Percentiles rank a stretch among this genome's conserved stretches.
phyloP scores from a whole-genome alignment of 2,797 vertebrate species.

The Notamacropus eugenii region DNA sequence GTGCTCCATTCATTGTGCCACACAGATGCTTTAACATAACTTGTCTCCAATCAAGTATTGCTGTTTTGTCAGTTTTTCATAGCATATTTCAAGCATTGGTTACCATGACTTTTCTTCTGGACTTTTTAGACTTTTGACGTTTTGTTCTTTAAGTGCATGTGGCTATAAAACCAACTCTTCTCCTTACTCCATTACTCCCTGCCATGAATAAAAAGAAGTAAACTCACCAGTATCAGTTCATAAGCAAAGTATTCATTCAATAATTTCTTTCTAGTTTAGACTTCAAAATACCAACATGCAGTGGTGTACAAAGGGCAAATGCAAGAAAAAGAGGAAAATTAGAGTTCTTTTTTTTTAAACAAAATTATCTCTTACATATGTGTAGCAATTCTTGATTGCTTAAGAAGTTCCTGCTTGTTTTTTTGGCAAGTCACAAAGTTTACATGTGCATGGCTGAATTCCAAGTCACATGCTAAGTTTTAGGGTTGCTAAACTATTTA shows the following conservation, averaged over 20 bases:
- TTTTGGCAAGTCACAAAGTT: conserved; percentile 51
- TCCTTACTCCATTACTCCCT: neutral
- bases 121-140: neutral
- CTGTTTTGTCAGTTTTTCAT: neutral
- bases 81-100: neutral
- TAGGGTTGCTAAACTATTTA: conserved; percentile 60
- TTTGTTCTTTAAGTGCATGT: neutral
- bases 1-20: neutral
- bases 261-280: conserved; percentile 1
- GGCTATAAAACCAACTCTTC: neutral
- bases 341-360: conserved; percentile 57
- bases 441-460: conserved; percentile 45
- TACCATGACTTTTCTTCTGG: neutral
- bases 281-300: neutral
- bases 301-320: conserved; percentile 31
- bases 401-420: conserved; percentile 68
- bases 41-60: neutral
- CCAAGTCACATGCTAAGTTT: conserved; percentile 46
- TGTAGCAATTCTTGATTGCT: conserved; percentile 68
- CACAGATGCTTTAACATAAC: neutral
- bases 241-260: neutral
- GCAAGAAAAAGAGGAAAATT: conserved; percentile 55
- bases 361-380: conserved; percentile 50
- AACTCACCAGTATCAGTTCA: rapidly evolving
- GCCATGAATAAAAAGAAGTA: neutral